phyloP scores from a whole-genome alignment of 2,797 vertebrate genomes.

The Gambusia yucatana region DNA sequence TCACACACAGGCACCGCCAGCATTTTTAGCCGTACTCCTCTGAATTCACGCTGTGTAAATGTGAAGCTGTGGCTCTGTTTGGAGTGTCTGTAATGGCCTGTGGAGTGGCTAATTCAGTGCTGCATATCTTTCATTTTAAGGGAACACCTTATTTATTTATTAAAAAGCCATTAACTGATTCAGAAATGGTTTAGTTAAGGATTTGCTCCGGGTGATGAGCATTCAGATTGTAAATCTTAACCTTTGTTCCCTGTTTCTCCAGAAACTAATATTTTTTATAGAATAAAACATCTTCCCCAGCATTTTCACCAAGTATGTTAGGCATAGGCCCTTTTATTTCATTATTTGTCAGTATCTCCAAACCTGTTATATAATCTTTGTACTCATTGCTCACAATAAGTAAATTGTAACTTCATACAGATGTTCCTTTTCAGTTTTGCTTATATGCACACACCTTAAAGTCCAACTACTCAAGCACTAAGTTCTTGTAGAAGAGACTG shows the following conservation, averaged over 20 bases:
- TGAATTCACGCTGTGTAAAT: conserved; percentile 2
- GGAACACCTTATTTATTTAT: background rate
- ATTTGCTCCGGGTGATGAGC: background rate
- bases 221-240: background rate
- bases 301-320: conserved; percentile 18
- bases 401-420: background rate
- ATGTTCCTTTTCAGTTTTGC: background rate
- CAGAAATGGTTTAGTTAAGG: background rate
- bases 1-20: conserved; percentile 16
- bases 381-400: background rate
- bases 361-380: conserved; percentile 1
- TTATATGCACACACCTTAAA: background rate
- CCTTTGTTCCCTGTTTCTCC: background rate
- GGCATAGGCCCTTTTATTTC: conserved; percentile 4
- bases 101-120: conserved; percentile 7
- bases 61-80: conserved; percentile 11
- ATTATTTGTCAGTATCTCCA: conserved; percentile 8
- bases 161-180: background rate
- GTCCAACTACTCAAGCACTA: conserved; percentile 27
- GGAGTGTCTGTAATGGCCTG: conserved; percentile 3
- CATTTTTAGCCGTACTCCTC: conserved; percentile 31
- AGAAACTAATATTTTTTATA: background rate
- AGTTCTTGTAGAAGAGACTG: background rate
- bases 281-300: background rate
- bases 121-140: conserved; percentile 2